phyloP scores from a whole-genome alignment of 2,113 vertebrate genomes.

The Amia ocellicauda region DNA sequence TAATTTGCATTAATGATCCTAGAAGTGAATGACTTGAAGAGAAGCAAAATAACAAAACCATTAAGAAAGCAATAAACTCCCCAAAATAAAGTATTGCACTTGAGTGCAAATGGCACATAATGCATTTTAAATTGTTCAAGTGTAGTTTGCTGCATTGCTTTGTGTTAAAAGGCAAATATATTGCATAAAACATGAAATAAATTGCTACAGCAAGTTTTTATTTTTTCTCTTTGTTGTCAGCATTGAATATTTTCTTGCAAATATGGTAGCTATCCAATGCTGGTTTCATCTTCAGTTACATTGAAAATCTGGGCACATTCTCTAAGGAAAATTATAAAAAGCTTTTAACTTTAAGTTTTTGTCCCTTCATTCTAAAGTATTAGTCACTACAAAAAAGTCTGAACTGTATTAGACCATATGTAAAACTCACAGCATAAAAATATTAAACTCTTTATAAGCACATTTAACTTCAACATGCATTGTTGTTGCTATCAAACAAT shows the following conservation, averaged over 20 bases:
- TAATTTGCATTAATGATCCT: slow-evolving; percentile 26
- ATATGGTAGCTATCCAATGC: neutral
- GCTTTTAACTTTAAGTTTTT: neutral
- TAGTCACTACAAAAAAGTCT: too few relatives aligned
- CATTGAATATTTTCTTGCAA: neutral
- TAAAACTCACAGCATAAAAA: neutral
- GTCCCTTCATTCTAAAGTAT: neutral
- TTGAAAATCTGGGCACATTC: slow-evolving; percentile 4
- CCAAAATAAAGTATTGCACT: slow-evolving; percentile 6
- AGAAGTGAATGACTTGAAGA: neutral
- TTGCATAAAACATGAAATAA: slow-evolving; percentile 15
- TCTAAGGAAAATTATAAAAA: neutral
- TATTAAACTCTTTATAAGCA: slow-evolving; percentile 8
- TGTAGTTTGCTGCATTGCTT: neutral
- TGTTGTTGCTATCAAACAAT: too few relatives aligned
- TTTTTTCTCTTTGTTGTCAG: neutral
- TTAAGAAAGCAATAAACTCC: slow-evolving; percentile 11
- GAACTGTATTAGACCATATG: too few relatives aligned
- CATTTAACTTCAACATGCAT: too few relatives aligned
- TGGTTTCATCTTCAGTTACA: slow-evolving; percentile 3
- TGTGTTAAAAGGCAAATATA: slow-evolving; percentile 14
- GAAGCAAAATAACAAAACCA: neutral
- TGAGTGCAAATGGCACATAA: slow-evolving; percentile 23
- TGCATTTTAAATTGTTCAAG: slow-evolving; percentile 20
- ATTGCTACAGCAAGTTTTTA: neutral